Base-by-base conservation (phyloP, 2,888 invertebrate species). In the Amphipoea oculea region DNA sequence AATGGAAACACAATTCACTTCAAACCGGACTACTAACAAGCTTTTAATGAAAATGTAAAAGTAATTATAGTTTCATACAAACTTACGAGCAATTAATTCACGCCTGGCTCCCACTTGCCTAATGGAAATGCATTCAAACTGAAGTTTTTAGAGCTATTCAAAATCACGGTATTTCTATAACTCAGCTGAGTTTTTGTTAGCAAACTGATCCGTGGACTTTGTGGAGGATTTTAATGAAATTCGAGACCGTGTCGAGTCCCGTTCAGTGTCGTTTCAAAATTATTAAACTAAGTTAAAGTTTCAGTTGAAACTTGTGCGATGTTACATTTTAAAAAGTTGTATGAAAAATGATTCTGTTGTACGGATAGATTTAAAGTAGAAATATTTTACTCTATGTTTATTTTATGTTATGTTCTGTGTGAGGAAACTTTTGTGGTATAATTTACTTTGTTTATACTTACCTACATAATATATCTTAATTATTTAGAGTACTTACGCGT, bases 271-370 rank as follows among this genome's bases (percentile, higher is more conserved):
- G 85, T 87, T 86, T 82, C 75, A 74, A 86, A 85, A 86, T 86
- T 86, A 87, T 86, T 78, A 86, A 86, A 87, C 85, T 87, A 87
- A 84, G 81, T 86, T 86, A 71, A 83, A 85, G 87, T 86, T 85
- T 85, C 54, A 78, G 76, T 79, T 69, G 72, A 45, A 86, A 87
- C 87, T 86, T 86, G 81, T 67, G 60, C 76, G 60, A 86, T 82
- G 87, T 84, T 76, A 82, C 85, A 84, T 82, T 87, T 82, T 79
- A 29, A 72, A 86, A 87, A 82, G 82, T 87, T 87, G 68, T 82
- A 69, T 86, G 87, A 86, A 87, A 86, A 82, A 87, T 86, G 82
- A 82, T 81, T 84, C 76, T 78, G 75, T 73, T 86, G 54, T 75
- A 81, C 65, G 65, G 87, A 78, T 81, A 76, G 84, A 73, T 77